Evolutionary conservation across 2,113 vertebrate genomes (phyloP).

Genomic region (Serinus canaria): DNA sequence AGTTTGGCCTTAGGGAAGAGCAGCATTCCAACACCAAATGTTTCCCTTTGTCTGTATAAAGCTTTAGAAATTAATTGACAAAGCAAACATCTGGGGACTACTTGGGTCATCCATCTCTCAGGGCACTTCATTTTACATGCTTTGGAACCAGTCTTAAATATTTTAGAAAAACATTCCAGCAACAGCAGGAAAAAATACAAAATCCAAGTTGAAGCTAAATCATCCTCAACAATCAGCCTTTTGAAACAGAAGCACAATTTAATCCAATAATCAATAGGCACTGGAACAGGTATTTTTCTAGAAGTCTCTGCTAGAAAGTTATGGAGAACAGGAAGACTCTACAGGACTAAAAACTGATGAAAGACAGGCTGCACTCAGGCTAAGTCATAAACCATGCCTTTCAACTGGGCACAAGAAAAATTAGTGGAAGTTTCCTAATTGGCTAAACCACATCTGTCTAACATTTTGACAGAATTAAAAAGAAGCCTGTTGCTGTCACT

Average conservation of each 20-base stretch:
- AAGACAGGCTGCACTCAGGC: background rate
- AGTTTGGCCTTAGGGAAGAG: background rate
- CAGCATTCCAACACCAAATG: background rate
- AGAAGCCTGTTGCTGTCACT: background rate
- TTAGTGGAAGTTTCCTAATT: constrained; percentile 22
- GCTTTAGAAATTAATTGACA: background rate
- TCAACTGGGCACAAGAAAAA: constrained; percentile 18
- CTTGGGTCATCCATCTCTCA: background rate
- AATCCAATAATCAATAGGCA: background rate
- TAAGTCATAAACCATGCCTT: background rate
- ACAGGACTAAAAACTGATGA: background rate
- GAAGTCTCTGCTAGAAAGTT: background rate
- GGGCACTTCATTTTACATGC: background rate
- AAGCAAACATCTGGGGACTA: background rate
- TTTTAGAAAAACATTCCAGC: background rate
- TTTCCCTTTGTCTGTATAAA: background rate
- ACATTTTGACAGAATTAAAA: constrained; percentile 13
- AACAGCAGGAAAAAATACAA: background rate
- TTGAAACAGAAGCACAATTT: background rate
- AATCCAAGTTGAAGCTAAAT: background rate
- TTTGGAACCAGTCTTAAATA: background rate
- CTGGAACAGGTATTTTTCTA: background rate
- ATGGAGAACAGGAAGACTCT: background rate
- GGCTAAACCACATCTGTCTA: constrained; percentile 26
- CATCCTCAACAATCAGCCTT: background rate